phyloP scores from a whole-genome alignment of 2,113 vertebrate genomes.

The Otis tarda region DNA sequence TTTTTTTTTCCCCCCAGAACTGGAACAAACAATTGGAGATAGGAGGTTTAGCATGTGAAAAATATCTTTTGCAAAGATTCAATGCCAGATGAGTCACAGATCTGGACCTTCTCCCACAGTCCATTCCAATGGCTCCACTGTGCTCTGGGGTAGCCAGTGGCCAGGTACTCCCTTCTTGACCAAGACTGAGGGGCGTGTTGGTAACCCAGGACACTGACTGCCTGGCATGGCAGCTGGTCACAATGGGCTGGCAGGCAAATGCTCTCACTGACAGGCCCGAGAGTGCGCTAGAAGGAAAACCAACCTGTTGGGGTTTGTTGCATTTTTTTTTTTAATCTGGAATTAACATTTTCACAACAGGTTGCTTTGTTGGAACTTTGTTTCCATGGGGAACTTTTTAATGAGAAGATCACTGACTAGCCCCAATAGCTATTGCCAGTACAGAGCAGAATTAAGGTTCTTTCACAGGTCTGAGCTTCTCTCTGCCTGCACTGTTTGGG shows the following conservation, averaged over 20 bases:
- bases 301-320: neutral
- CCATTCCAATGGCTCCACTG: neutral
- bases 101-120: neutral
- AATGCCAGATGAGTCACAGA: neutral
- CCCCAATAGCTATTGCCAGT: neutral
- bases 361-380: neutral
- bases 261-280: neutral
- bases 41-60: neutral
- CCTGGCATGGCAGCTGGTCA: neutral
- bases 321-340: neutral
- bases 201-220: neutral
- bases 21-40: neutral
- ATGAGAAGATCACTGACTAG: neutral
- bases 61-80: neutral
- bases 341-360: neutral
- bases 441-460: neutral
- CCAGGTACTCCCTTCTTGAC: no score
- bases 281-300: neutral
- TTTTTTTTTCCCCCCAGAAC: neutral
- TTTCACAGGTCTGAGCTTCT: neutral
- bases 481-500: neutral
- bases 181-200: neutral
- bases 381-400: neutral
- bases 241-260: neutral
- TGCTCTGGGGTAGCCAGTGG: neutral